Evolutionary conservation across 2,888 invertebrate species (phyloP).

Genomic region (Aquatica leii): DNA sequence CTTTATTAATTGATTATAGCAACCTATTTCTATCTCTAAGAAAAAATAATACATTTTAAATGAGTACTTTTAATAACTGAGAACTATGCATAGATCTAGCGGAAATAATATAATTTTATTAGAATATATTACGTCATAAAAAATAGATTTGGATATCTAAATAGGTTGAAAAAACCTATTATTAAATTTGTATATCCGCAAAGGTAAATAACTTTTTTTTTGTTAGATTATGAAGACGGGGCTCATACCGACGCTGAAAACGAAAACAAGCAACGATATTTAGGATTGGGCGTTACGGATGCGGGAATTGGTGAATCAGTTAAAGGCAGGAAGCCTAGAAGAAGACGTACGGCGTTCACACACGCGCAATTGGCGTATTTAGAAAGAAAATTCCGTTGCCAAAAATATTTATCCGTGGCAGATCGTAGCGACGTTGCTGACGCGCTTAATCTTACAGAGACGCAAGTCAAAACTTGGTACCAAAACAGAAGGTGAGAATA

Average conservation of each 20-base stretch:
- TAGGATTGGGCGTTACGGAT: constrained; percentile 29
- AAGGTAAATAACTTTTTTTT: too few species aligned
- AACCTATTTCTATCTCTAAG: too few species aligned
- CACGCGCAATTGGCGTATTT: constrained; percentile 92
- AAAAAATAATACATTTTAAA: too few species aligned
- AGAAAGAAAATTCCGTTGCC: constrained; percentile 91
- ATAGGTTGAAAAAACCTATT: too few species aligned
- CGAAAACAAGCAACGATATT: constrained; percentile 25
- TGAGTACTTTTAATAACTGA: too few species aligned
- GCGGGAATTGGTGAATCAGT: constrained; percentile 43
- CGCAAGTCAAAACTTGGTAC: constrained; percentile 97
- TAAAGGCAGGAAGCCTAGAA: constrained; percentile 78
- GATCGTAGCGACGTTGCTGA: constrained; percentile 94
- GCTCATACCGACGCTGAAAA: constrained; percentile 49
- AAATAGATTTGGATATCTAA: too few species aligned
- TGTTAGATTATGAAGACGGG: constrained; percentile 49
- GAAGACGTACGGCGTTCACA: constrained; percentile 90
- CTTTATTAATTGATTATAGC: too few species aligned
- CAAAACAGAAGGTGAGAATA: constrained; percentile 82
- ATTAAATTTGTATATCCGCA: too few species aligned
- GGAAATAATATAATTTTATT: too few species aligned
- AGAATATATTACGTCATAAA: too few species aligned
- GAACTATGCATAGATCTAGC: too few species aligned
- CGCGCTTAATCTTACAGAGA: constrained; percentile 87
- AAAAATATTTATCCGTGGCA: constrained; percentile 93